A percentile compares a stretch with the other conserved stretches of the same genome.
These are phyloP conservation scores for Ictalurus furcatus DNA, from an alignment of 2,113 vertebrate species.

Conservation along the genomic window DNA sequence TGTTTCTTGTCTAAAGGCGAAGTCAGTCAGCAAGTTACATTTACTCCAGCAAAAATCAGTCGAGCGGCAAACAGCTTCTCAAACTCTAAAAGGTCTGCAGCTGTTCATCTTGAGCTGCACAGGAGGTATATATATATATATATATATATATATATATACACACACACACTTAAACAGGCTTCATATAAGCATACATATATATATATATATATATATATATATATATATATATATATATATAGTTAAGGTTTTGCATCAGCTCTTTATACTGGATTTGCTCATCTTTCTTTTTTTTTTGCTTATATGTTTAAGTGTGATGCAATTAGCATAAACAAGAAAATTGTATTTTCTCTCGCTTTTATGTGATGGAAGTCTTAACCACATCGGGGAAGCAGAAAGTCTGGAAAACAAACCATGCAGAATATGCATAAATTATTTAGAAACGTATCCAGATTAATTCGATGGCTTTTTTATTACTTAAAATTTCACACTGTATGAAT, in stretches of 20 bases:
- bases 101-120: neutral
- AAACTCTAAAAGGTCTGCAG: neutral
- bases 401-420: neutral
- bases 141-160: too few species aligned
- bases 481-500: neutral
- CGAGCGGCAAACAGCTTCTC: neutral
- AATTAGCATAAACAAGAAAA: neutral
- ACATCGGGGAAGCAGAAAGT: neutral
- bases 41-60: slow-evolving; percentile 1
- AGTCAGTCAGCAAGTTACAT: slow-evolving; percentile 7
- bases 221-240: too few species aligned
- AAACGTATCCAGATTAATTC: neutral
- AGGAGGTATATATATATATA: neutral
- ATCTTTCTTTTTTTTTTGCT: neutral
- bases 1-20: slow-evolving; percentile 6
- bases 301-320: neutral
- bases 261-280: too few species aligned
- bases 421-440: neutral
- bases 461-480: neutral
- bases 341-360: neutral
- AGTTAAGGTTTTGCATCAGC: too few species aligned
- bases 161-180: too few species aligned
- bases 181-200: too few species aligned
- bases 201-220: too few species aligned
- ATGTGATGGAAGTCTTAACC: neutral